Base-by-base conservation (phyloP, 2,797 vertebrate species). In the Spinibarbus caldwelli region DNA sequence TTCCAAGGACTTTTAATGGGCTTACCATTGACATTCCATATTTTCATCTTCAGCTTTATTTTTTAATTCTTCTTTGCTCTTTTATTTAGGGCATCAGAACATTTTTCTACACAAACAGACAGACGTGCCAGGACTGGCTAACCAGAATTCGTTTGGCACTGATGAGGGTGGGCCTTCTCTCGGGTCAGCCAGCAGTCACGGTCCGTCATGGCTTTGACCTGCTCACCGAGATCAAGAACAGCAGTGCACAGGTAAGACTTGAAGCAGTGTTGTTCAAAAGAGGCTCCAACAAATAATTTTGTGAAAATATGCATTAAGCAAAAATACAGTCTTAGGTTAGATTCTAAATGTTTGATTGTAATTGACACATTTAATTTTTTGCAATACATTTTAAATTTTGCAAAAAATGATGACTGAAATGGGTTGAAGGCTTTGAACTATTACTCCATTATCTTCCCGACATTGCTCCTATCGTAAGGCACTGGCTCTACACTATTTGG, bases 91-190 rank as follows among this genome's bases (percentile, higher is more conserved):
- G 97, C 70, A 99, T 99, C 89, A 96, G 97, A 88, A 99, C 98
- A 0, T 99, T 99, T 92, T 99, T 99, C 88, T 98, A 98, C 83
- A 99, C 98, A 3, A 99, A 99, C 88, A 97, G 98, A 12, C 98
- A 99, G 92, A 99, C 98, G 0, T 99, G 98, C 87, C 98, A 99
- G 82, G 98, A 99, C 89, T 99, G 98, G 98, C 94, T 99, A 84
- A 99, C 97, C 0, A 95, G 98, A 73, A 98, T 99, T 82, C 96
- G 98, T 62, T 95, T 99, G 86, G 98, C 98, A 9, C 95, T 99
- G 89, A 99, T 99, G 98, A 95, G 98, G 31, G 98, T 99, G 21
- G 98, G 98, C 0, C 93, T 99, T 88, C 94, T 99, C 84, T 98
- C 98, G 8, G 98, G 98, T n/a, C 98, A 99, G 67, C 97, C 98